phyloP scores from a whole-genome alignment of 2,113 vertebrate species.

The Thalassoma bifasciatum region DNA sequence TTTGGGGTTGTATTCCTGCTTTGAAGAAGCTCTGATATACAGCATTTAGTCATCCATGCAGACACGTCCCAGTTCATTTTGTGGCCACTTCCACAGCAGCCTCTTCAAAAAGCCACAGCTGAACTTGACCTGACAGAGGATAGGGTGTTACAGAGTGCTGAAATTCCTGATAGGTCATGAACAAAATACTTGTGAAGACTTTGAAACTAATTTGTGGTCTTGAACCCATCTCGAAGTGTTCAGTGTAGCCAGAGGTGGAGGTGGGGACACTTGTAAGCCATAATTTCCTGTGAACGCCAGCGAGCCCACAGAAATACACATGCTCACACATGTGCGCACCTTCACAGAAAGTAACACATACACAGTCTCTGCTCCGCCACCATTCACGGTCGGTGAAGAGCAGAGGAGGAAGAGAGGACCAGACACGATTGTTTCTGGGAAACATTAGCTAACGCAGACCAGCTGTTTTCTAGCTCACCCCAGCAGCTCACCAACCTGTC shows the following conservation, averaged over 20 bases:
- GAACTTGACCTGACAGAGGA: conserved; percentile 49
- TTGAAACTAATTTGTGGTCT: conserved; percentile 56
- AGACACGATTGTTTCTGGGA: conserved; percentile 75
- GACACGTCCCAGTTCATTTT: conserved; percentile 49
- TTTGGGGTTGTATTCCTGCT: conserved; percentile 46
- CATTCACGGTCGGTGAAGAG: conserved; percentile 56
- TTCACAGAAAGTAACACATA: conserved; percentile 4
- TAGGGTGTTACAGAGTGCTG: conserved; percentile 45
- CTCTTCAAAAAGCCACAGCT: conserved; percentile 38
- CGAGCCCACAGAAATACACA: conserved; percentile 49
- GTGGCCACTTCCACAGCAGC: conserved; percentile 42
- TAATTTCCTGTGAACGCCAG: conserved; percentile 65
- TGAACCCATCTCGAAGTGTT: conserved; percentile 54
- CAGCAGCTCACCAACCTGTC: conserved; percentile 60
- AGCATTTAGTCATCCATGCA: conserved; percentile 28
- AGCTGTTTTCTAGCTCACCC: conserved; percentile 75
- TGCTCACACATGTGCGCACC: conserved; percentile 4
- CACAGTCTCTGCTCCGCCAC: conserved; percentile 24
- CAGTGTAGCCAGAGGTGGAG: conserved; percentile 64
- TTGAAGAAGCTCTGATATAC: conserved; percentile 53
- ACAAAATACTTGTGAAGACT: conserved; percentile 58
- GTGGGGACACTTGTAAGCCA: conserved; percentile 65
- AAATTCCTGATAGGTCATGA: conserved; percentile 57
- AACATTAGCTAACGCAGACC: conserved; percentile 70
- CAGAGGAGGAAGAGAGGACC: conserved; percentile 59